phyloP scores from a whole-genome alignment of 2,888 invertebrate species.

The Dasysyrphus albostriatus region DNA sequence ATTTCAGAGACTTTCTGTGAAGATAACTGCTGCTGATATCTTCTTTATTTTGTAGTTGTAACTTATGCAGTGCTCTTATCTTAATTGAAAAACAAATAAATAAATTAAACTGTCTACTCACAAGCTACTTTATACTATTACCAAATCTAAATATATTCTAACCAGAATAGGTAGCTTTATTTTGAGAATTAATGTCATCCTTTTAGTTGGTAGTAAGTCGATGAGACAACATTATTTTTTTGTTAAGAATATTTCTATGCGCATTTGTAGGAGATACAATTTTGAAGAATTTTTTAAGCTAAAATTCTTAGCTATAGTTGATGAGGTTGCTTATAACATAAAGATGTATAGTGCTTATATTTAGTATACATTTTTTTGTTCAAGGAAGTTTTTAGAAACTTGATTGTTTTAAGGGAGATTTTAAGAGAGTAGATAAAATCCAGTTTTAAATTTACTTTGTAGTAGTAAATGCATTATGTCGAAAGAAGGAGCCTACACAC shows the following conservation, averaged over 20 bases:
- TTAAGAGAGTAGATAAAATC: no score
- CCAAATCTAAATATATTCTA: conserved; percentile 2
- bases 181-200: conserved; percentile 34
- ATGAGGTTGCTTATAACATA: no score
- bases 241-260: neutral
- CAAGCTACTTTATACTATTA: conserved; percentile 13
- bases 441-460: no score
- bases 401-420: no score
- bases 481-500: no score
- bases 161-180: conserved; percentile 24
- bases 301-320: neutral
- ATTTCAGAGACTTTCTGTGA: conserved; percentile 23
- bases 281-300: neutral
- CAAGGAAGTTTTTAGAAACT: no score
- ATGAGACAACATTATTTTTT: conserved; percentile 3
- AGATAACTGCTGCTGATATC: conserved; percentile 40
- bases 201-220: conserved; percentile 28
- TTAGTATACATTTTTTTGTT: no score
- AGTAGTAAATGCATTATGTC: no score
- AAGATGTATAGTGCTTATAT: no score
- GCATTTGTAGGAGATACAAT: neutral
- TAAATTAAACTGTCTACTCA: conserved; percentile 39
- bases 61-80: conserved; percentile 36
- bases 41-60: conserved; percentile 15
- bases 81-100: conserved; percentile 46